Evolutionary conservation across 2,797 vertebrate genomes (phyloP).

Genomic region (Thamnophis elegans): DNA sequence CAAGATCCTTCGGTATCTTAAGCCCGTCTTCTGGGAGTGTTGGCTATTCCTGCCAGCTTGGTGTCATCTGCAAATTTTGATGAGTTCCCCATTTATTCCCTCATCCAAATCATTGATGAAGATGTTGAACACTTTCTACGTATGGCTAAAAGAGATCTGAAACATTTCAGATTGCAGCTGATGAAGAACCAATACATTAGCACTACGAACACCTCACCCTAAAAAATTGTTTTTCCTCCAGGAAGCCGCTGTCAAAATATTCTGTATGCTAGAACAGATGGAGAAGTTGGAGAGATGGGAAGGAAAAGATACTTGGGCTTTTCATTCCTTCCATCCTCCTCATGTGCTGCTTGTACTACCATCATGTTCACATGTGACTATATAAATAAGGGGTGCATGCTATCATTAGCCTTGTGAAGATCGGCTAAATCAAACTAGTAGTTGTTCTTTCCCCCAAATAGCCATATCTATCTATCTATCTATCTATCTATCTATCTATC

Average conservation of each 20-base stretch:
- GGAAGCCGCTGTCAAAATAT: neutral
- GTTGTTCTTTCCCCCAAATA: neutral
- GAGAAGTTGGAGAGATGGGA: neutral
- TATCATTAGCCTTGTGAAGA: neutral
- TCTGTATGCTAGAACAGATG: neutral
- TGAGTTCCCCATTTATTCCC: too few relatives aligned
- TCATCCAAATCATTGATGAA: too few relatives aligned
- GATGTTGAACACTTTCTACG: neutral
- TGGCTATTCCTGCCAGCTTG: too few relatives aligned
- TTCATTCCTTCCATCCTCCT: neutral
- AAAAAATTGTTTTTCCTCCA: neutral
- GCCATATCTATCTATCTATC: too few relatives aligned
- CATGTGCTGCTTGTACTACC: neutral
- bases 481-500: too few relatives aligned
- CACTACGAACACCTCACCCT: neutral
- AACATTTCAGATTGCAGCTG: neutral
- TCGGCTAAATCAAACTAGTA: neutral
- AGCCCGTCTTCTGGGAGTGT: too few relatives aligned
- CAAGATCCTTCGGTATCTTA: too few relatives aligned
- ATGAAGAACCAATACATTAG: neutral
- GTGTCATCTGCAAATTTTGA: too few relatives aligned
- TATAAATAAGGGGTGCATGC: neutral
- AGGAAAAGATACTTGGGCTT: neutral
- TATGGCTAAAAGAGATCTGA: neutral
- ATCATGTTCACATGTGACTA: neutral